A percentile compares a stretch with the other conserved stretches of the same genome.
phyloP scores from a whole-genome alignment of 2,888 invertebrate genomes.

The Trissonchulus sp. region DNA sequence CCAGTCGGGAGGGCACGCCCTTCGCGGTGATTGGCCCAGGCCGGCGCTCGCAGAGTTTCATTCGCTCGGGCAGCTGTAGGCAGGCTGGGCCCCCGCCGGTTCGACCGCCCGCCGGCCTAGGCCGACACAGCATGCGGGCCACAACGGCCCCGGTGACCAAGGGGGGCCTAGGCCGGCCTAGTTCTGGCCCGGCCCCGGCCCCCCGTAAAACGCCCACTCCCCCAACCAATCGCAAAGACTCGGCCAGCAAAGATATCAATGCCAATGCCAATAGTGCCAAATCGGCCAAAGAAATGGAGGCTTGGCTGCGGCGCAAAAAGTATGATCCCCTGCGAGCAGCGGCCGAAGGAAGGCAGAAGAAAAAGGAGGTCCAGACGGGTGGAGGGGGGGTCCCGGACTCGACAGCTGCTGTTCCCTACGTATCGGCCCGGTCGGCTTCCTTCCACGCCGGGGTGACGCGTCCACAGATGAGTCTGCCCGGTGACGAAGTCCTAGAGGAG shows the following conservation, averaged over 20 bases:
- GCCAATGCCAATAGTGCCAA: background rate
- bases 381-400: background rate
- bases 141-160: background rate
- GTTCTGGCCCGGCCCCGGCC: background rate
- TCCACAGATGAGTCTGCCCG: background rate
- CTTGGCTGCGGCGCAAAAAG: conserved; percentile 89
- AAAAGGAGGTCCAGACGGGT: conserved; percentile 33
- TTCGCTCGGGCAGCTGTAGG: background rate
- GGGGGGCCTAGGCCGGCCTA: no score
- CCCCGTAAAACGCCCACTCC: conserved; percentile 13
- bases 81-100: background rate
- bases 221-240: background rate
- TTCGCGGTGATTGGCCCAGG: background rate
- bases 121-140: background rate
- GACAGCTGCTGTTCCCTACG: background rate
- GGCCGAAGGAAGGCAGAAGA: conserved; percentile 66
- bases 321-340: conserved; percentile 93
- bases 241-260: background rate
- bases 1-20: no score
- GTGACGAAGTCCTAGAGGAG: background rate
- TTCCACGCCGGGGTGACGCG: conserved; percentile 17
- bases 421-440: conserved; percentile 23
- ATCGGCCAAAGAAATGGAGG: conserved; percentile 67
- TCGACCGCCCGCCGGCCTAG: background rate
- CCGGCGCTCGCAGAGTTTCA: conserved; percentile 4